A percentile compares a stretch with the other conserved stretches of the same genome.
Conservation (phyloP, 2,797 vertebrate species). For the Macrochelys suwanniensis region DNA sequence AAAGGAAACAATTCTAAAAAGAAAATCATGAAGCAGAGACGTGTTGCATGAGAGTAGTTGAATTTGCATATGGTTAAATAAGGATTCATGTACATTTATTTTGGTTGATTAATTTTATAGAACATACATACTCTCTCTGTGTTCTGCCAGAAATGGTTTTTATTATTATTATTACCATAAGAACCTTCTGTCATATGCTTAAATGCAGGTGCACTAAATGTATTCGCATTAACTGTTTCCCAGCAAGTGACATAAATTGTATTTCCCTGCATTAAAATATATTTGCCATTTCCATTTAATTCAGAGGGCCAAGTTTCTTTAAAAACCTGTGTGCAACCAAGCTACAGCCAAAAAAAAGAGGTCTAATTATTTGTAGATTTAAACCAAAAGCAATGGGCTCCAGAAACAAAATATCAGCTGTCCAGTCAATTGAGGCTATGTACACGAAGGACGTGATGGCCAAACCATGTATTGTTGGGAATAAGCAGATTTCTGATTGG, state of each 20-base stretch:
- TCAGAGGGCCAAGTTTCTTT: neutral
- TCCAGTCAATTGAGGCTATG: neutral
- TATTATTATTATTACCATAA: conserved; percentile 48
- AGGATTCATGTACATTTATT: neutral
- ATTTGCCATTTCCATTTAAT: conserved; percentile 29
- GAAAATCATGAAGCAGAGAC: neutral
- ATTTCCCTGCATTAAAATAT: neutral
- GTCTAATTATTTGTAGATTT: neutral
- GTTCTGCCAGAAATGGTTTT: conserved; percentile 12
- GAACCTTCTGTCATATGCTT: conserved; percentile 9
- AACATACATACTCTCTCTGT: conserved; percentile 2
- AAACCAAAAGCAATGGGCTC: neutral
- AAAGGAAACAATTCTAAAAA: neutral
- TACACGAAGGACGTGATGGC: neutral
- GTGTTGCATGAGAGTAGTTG: neutral
- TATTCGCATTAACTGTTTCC: neutral
- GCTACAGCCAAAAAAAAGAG: neutral
- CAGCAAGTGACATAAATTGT: neutral
- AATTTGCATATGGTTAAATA: neutral
- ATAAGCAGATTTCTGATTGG: neutral
- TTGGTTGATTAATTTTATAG: neutral
- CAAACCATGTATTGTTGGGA: neutral
- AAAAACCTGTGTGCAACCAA: neutral
- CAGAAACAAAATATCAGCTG: conserved; percentile 6
- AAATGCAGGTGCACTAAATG: conserved; percentile 36